Evolutionary conservation across 2,888 invertebrate species (phyloP), one percentile per base, ranked within the genome.

Genomic region (Mactromeris polynyma): DNA sequence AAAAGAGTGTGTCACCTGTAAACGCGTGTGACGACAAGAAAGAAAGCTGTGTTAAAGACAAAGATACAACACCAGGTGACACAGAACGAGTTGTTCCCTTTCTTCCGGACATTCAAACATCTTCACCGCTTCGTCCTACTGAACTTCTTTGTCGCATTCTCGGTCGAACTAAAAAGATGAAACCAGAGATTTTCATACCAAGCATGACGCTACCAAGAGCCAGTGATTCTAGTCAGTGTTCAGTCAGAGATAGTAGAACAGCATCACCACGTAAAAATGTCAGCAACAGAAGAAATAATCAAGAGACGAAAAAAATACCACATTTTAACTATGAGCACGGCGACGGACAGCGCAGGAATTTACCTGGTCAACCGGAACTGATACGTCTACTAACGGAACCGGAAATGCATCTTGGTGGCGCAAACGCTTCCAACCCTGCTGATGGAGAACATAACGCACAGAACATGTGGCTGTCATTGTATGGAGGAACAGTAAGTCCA

Each of bases 311-410:
- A 40, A 33, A 3, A 6, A 7, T 69, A n/a, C 90, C 90, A 26
- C 81, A 58, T 87, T 90, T 91, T 40, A 84, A 69, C 21, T 91
- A 91, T 46, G 87, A 88, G 69, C 88, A 91, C 79, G 85, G 83
- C 26, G 79, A 82, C 7, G 86, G 89, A 21, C 40, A n/a, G 19
- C 36, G 46, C 11, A 36, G 89, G 36, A 91, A 91, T 54, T 81
- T 90, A n/a, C 91, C 91, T 14, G 46, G 87, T 77, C 87, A 91
- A 69, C 81, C 90, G 19, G 89, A 90, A 51, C 83, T 91, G 0
- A 84, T 89, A 79, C 90, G 91, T 17, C 54, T 91, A 33, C 81
- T 91, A 26, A 79, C 83, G n/a, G 87, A 90, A 77, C 78, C 87
- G n/a, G 83, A 82, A 58, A 40, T 80, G 26, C 31, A n/a, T 51